phyloP scores from a whole-genome alignment of 2,888 invertebrate genomes.

The Mesopsocus fuscifrons region DNA sequence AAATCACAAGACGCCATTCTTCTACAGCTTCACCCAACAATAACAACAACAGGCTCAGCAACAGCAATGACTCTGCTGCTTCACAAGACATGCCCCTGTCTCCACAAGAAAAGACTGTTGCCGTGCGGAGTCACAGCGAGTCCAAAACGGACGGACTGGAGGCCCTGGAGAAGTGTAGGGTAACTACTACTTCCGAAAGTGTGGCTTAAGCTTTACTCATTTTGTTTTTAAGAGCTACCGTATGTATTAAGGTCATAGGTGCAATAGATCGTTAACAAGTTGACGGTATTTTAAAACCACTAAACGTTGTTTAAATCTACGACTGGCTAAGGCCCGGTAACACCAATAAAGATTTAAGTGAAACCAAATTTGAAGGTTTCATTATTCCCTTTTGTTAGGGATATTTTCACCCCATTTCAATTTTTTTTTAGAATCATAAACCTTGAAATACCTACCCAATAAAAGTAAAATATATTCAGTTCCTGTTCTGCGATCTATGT shows the following conservation, averaged over 20 bases:
- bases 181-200: constrained; percentile 7
- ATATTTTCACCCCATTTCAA: no score
- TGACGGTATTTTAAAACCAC: background rate
- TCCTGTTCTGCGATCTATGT: no score
- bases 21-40: constrained; percentile 30
- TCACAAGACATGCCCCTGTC: constrained; percentile 27
- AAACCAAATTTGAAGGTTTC: no score
- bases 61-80: constrained; percentile 24
- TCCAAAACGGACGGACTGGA: constrained; percentile 8
- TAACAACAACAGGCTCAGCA: constrained; percentile 23
- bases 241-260: background rate
- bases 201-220: background rate
- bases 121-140: constrained; percentile 8
- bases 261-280: background rate
- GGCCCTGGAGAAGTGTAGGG: constrained; percentile 6
- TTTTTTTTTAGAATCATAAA: no score
- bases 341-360: no score
- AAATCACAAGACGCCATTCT: constrained; percentile 25
- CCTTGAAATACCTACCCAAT: no score
- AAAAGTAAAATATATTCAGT: no score
- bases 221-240: no score
- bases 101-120: constrained; percentile 1
- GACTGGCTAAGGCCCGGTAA: no score
- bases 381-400: no score
- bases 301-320: background rate